Evolutionary conservation across 2,797 vertebrate genomes (phyloP), one percentile per base, ranked within the genome.

Genomic region (Helarctos malayanus): DNA sequence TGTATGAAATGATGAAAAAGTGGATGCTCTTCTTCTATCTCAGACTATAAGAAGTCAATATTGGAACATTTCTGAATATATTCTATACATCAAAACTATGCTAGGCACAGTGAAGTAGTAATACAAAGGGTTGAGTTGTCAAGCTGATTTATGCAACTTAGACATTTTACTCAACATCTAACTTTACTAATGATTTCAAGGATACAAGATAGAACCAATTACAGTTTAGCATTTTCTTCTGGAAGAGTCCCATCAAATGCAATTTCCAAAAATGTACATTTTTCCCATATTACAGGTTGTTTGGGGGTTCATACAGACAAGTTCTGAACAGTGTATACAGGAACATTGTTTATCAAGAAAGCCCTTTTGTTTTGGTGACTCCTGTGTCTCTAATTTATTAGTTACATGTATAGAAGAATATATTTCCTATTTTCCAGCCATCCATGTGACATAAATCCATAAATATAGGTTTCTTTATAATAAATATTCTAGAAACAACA

Each of bases 101-200:
- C 15, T n/a, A 91, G 18, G 5, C 47, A 35, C 21, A 65, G 27
- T 71, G 16, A 92, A 3, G 0, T 75, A 14, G 69, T 81, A 85
- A 47, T 78, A 65, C 54, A 71, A 88, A 63, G 6, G 10, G 1
- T 3, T 96, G 52, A 11, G 2, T 32, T 18, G 0, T 54, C 52
- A 35, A 68, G n/a, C 1, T 35, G 45, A 85, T 59, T 81, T 54
- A 65, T 81, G 14, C 9, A 95, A 84, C 35, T 65, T 69, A 57
- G 49, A 3, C 6, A 45, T 81, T 12, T 94, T 92, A 86, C 6
- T 10, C 15, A 56, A 45, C 10, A 78, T 21, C 25, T 90, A 41
- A 54, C 6, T 71, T 92, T 78, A 47, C 29, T 90, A 76, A 94
- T 85, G 73, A 89, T 56, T 54, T 95, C 19, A 73, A 81, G 5